Percentiles rank a stretch among this genome's conserved stretches.
Evolutionary conservation across 2,797 vertebrate genomes (phyloP).

Genomic region (Pelochelys cantorii): DNA sequence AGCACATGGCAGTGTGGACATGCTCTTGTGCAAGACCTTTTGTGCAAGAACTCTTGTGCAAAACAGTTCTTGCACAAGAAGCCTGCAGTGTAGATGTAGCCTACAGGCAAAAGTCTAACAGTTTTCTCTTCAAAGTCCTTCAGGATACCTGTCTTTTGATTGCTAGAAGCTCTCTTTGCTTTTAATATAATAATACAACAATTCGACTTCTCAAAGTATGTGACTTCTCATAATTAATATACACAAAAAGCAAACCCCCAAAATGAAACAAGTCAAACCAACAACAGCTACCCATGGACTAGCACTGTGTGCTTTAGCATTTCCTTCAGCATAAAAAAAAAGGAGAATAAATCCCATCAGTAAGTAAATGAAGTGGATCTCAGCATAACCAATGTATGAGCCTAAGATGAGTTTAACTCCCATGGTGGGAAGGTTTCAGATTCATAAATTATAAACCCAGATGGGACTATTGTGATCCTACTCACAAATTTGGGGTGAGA

Average conservation of each 20-base stretch:
- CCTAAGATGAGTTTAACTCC: conserved; percentile 74
- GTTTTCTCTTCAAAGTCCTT: conserved; percentile 30
- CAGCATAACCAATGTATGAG: conserved; percentile 71
- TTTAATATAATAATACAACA: conserved; percentile 41
- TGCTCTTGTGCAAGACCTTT: too few relatives aligned
- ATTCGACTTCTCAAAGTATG: neutral
- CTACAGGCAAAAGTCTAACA: conserved; percentile 44
- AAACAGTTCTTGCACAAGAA: too few relatives aligned
- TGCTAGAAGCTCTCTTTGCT: conserved; percentile 1
- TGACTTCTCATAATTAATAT: neutral
- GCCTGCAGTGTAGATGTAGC: too few relatives aligned
- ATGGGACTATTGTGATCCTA: conserved; percentile 64
- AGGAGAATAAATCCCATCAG: conserved; percentile 74
- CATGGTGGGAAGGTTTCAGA: conserved; percentile 61
- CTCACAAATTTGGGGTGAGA: conserved; percentile 57
- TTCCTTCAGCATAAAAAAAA: conserved; percentile 61
- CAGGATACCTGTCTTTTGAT: neutral
- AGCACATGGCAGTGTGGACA: too few relatives aligned
- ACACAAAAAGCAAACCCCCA: neutral
- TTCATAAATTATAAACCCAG: conserved; percentile 61
- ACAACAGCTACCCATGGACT: neutral
- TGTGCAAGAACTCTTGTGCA: too few relatives aligned
- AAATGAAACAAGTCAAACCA: conserved; percentile 42
- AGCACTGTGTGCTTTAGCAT: conserved; percentile 26
- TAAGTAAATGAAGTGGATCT: conserved; percentile 78